Base-by-base conservation (phyloP, 1,140 invertebrate genomes). In the Bombus terrestris region DNA sequence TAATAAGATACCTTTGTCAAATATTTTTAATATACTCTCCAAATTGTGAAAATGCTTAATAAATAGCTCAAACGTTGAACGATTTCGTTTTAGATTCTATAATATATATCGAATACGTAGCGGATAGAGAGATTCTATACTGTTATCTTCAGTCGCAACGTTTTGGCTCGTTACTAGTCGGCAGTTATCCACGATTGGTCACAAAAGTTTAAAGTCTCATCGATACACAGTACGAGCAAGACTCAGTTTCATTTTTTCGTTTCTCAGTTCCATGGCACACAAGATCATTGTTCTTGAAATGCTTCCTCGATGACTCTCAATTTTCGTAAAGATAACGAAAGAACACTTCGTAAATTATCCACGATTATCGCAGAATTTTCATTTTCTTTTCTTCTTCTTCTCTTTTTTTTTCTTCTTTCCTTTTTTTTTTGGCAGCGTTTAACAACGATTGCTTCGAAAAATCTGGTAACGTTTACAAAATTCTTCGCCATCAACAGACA, bases 131-230 rank as follows among this genome's bases (percentile, higher is more conserved):
- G 53, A 82, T 75, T 81, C 71, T 86, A 35, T 78, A 41, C 15
- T 78, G 39, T 87, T 59, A 22, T 69, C 78, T 66, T 87, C 85
- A 57, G 79, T 88, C 83, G 72, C 28, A 86, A 83, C n/a, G 35
- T 62, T 75, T 88, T 57, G 59, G 86, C 80, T 66, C 75, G 62
- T 32, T 75, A 85, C 59, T 79, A 87, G 57, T 75, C 86, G 86
- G 86, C 86, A 87, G 86, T 87, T 76, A 85, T 85, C 75, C 83
- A 85, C 81, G 80, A 90, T 90, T 90, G 86, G 89, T 90, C 89
- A n/a, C 79, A 64, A 81, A 78, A 71, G 53, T 90, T 85, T 47
- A 12, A 78, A 41, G 79, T 75, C 78, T 86, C 32, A 64, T 53
- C 47, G 41, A 88, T 64, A 69, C 53, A 18, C 13, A 72, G 53